Conservation (phyloP, 2,797 vertebrate species). For the Neosilurus hyrtlii region DNA sequence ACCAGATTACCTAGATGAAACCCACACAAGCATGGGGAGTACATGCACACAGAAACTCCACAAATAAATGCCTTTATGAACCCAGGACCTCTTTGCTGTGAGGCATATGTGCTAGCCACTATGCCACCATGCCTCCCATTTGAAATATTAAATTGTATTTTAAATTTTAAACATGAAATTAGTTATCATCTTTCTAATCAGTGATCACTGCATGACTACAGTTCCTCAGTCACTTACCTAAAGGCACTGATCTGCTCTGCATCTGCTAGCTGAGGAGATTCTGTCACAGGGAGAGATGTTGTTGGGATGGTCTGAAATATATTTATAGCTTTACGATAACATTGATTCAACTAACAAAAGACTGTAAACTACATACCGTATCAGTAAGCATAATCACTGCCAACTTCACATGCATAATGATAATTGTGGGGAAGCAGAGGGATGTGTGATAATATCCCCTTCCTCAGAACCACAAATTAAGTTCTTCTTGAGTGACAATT, state of each 20-base stretch:
- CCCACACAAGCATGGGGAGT: no score
- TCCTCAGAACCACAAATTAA: conserved; percentile 33
- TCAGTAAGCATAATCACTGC: conserved; percentile 17
- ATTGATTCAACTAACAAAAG: not conserved
- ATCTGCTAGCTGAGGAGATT: not conserved
- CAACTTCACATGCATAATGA: conserved; percentile 13
- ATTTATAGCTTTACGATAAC: not conserved
- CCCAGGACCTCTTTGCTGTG: no score
- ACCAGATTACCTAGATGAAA: no score
- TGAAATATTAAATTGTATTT: no score
- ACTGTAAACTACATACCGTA: not conserved
- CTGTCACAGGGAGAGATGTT: conserved; percentile 1
- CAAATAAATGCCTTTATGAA: no score
- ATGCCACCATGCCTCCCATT: no score
- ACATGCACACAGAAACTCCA: no score
- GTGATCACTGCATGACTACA: not conserved
- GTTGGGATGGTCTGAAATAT: not conserved
- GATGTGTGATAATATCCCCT: conserved; percentile 30
- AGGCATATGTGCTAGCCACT: no score
- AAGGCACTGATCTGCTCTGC: not conserved
- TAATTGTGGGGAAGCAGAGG: conserved; percentile 20
- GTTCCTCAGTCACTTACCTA: no score
- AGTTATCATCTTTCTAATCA: conserved; percentile 1
- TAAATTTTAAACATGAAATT: not conserved
- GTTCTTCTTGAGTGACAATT: conserved; percentile 39